Base-by-base conservation (phyloP, 2,888 invertebrate genomes). In the Cistogaster globosa region DNA sequence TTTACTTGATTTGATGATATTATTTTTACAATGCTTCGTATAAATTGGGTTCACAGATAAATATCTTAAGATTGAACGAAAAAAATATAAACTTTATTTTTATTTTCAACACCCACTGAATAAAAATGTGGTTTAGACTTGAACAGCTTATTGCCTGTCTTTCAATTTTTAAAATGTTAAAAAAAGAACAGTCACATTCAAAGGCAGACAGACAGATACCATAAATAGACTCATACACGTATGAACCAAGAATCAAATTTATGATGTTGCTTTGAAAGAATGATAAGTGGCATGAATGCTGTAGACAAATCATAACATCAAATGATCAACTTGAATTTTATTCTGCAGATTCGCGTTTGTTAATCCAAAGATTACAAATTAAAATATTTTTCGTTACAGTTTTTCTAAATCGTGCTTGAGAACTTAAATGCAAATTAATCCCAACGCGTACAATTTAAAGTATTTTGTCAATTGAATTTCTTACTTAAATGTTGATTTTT, bases 281-380 rank as follows among this genome's bases (percentile, higher is more conserved):
- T 82, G 78, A 78, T 85, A 85, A 85, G 78, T 85, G 69, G 78
- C 32, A 72, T 75, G 76, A 58, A 82, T 72, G 82, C 74, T 85
- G 81, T 60, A 85, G 78, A 75, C 78, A 85, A 85, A 82, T 85
- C 85, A 82, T 75, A 75, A 78, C 82, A 85, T 75, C 78, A 78
- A 78, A 60, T 55, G 63, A 75, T 76, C 71, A 83, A 67, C 75
- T 74, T 32, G 32, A 14, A 60, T 67, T 74, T 67, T 11, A 20
- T 42, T 32, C 26, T 53, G 32, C 60, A 32, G 45, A 38, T 80
- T 22, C 51, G 51, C 42, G 65, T 74, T 53, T 38, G 51, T 68
- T 63, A 55, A 78, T 78, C 78, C 55, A 32, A 45, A 55, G 62
- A 63, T 63, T 32, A 63, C 55, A 55, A 78, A 71, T 78, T 63